A percentile compares a stretch with the other conserved stretches of the same genome.
phyloP scores from a whole-genome alignment of 2,888 invertebrate genomes.

The Catocala fraxini region DNA sequence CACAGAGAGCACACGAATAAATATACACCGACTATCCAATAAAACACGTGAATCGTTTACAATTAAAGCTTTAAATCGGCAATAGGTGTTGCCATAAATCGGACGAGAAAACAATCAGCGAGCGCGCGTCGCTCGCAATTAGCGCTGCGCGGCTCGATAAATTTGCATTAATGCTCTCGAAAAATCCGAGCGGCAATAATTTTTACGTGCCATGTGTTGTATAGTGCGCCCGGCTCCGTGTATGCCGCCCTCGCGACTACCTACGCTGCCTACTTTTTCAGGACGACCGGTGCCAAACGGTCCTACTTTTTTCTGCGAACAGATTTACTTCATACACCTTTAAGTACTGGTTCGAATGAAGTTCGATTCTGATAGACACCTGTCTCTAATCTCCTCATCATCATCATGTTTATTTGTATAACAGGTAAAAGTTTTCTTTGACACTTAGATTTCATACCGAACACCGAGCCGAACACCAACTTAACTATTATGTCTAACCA shows the following conservation, averaged over 20 bases:
- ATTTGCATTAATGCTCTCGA: conserved; percentile 88
- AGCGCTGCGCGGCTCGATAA: conserved; percentile 86
- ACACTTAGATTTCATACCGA: too few species aligned
- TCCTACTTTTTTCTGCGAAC: conserved; percentile 42
- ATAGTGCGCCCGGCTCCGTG: conserved; percentile 62
- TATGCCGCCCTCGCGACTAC: conserved; percentile 23
- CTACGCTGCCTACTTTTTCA: conserved; percentile 44
- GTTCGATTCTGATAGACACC: conserved; percentile 12
- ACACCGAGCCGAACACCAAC: too few species aligned
- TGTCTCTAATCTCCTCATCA: too few species aligned
- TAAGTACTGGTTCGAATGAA: conserved; percentile 39
- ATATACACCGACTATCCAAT: conserved; percentile 86
- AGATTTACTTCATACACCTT: conserved; percentile 41
- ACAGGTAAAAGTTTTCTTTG: too few species aligned
- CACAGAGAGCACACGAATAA: conserved; percentile 81
- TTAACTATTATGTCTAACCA: too few species aligned
- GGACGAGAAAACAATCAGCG: conserved; percentile 87
- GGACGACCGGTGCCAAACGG: conserved; percentile 51
- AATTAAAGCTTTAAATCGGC: conserved; percentile 88
- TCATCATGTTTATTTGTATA: too few species aligned
- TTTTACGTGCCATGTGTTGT: conserved; percentile 81
- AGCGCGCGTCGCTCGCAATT: conserved; percentile 84
- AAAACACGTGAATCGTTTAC: conserved; percentile 87
- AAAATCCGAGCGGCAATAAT: conserved; percentile 86
- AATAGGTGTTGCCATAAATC: conserved; percentile 88